Evolutionary conservation across 2,888 invertebrate genomes (phyloP), one percentile per base, ranked within the genome.

Genomic region (Campopleginae sp.): DNA sequence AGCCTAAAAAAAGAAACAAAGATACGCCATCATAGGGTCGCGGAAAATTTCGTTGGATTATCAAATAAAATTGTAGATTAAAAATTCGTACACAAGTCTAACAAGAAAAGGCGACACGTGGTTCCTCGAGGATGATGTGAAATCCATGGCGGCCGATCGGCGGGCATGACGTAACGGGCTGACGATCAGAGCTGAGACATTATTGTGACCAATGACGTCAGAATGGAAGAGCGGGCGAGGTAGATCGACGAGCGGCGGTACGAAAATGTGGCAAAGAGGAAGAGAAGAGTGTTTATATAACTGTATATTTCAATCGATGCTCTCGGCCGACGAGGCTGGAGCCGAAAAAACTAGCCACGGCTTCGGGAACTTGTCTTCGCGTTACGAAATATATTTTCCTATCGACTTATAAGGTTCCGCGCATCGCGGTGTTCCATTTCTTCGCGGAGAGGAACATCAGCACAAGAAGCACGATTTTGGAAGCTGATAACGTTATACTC

Each of bases 111-210:
- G 46, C 42, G 8, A 42, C n/a, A n/a, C 2, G 23, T 63, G 14
- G 31, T 63, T 48, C 27, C 63, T 17, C 19, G 48, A 66, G 19
- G 77, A 68, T 77, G 23, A 12, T 46, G 70, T 27, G 66, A 66
- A 76, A 66, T 77, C 72, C 72, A 80, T 80, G 51, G 19, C 46
- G 17, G 46, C 42, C 79, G 77, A 77, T 68, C 72, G 66, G 27
- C 66, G 72, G 77, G n/a, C n/a, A 80, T 84, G 84, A 84, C 84
- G 80, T 78, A 84, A 84, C 74, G 44, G 31, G 42, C 42, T 17
- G 54, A 10, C 38, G 83, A 75, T 71, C 65, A 54, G 65, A 71
- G 76, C 23, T 38, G 23, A 6, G 33, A 46, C 66, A 66, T n/a
- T 48, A 76, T 72, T n/a, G 51, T 63, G 76, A 58, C 38, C 17